Conservation (phyloP, 2,797 vertebrate species). For the Steatocranus sp. region DNA sequence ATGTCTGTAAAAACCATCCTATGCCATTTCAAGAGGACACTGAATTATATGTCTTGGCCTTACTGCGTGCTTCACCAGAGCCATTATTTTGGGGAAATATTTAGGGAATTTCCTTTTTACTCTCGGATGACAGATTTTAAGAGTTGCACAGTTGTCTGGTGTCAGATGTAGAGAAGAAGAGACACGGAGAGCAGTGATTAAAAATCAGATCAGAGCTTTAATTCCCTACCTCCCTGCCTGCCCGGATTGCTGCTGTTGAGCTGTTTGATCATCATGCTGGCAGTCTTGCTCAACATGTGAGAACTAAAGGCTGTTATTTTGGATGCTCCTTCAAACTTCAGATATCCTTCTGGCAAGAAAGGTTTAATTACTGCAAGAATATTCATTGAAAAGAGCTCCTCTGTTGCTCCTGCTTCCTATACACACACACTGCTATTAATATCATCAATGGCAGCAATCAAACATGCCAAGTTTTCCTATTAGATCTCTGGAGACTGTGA, state of each 20-base stretch:
- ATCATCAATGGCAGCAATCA: conserved; percentile 41
- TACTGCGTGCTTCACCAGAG: conserved; percentile 10
- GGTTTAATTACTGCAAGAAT: conserved; percentile 54
- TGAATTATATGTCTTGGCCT: conserved; percentile 22
- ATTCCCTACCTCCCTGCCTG: conserved; percentile 59
- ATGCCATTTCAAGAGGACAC: neutral
- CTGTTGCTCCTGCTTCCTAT: conserved; percentile 9
- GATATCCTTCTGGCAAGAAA: conserved; percentile 33
- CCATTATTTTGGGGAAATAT: conserved; percentile 52
- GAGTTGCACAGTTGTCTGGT: conserved; percentile 48
- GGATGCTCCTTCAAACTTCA: conserved; percentile 40
- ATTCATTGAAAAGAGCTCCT: conserved; percentile 37
- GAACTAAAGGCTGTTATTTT: conserved; percentile 44
- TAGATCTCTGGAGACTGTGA: conserved; percentile 11
- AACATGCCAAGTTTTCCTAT: conserved; percentile 15
- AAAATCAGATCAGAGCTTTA: conserved; percentile 70
- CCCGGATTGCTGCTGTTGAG: conserved; percentile 61
- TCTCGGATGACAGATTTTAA: conserved; percentile 55
- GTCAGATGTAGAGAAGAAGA: conserved; percentile 60
- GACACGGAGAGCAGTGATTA: conserved; percentile 68
- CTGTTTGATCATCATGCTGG: conserved; percentile 66
- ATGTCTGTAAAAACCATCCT: neutral
- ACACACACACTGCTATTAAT: conserved; percentile 38
- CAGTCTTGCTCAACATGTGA: conserved; percentile 36
- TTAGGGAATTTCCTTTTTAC: conserved; percentile 62